Conservation (phyloP, 1,140 invertebrate species). For the Bradynema listronoti region DNA sequence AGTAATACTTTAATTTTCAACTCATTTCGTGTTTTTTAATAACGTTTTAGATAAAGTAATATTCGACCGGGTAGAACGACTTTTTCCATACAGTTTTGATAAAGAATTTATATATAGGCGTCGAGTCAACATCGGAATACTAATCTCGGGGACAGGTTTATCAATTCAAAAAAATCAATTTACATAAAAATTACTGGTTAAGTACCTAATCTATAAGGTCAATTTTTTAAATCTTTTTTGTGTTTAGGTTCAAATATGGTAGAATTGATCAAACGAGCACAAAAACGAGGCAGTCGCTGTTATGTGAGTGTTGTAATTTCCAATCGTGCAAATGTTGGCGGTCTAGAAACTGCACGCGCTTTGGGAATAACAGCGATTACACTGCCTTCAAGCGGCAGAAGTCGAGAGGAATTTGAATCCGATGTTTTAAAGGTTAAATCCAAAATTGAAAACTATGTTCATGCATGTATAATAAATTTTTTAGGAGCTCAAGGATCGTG, state of each 20-base stretch:
- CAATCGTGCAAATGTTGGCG: constrained; percentile 66
- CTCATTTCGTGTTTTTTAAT: too few relatives aligned
- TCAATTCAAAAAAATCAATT: not conserved
- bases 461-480: constrained; percentile 11
- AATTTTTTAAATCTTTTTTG: too few relatives aligned
- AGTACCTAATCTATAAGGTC: too few relatives aligned
- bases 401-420: constrained; percentile 30
- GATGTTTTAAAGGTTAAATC: constrained; percentile 18
- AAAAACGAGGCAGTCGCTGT: constrained; percentile 66
- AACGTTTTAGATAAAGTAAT: too few relatives aligned
- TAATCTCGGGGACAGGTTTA: constrained; percentile 49
- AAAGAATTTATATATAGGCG: constrained; percentile 19
- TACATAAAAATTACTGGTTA: too few relatives aligned
- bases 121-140: constrained; percentile 40
- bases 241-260: constrained; percentile 67
- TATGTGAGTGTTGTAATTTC: constrained; percentile 77
- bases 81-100: constrained; percentile 10
- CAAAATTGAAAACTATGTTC: not conserved
- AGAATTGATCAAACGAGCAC: constrained; percentile 74
- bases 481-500: constrained; percentile 64
- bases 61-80: not conserved
- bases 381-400: constrained; percentile 27
- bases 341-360: constrained; percentile 69
- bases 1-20: too few relatives aligned
- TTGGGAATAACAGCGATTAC: constrained; percentile 65